Percentiles rank a stretch among this genome's conserved stretches.
Conservation (phyloP, 2,113 vertebrate genomes). For the Ascaphus truei region DNA sequence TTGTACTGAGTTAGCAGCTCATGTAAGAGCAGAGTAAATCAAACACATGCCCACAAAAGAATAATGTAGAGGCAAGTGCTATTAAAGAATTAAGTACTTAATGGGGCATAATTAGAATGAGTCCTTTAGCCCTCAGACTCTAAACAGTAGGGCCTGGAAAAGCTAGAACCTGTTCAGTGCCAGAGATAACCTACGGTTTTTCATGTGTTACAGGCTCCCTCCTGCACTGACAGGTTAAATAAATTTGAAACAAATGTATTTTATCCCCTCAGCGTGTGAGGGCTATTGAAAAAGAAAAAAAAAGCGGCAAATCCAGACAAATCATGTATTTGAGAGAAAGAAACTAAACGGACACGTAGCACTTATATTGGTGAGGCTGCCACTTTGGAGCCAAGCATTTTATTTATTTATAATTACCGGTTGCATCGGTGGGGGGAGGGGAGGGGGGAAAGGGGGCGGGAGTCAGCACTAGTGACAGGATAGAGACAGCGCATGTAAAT, state of each 20-base stretch:
- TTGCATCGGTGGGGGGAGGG: constrained; percentile 53
- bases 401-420: constrained; percentile 86
- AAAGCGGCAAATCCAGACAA: constrained; percentile 67
- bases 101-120: constrained; percentile 91
- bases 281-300: constrained; percentile 59
- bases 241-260: constrained; percentile 72
- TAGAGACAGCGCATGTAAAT: too few relatives aligned
- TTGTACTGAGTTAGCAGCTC: constrained; percentile 66
- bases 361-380: constrained; percentile 88
- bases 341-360: constrained; percentile 78
- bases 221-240: constrained; percentile 64
- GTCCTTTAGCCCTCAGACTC: constrained; percentile 99
- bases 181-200: constrained; percentile 16
- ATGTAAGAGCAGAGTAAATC: constrained; percentile 69
- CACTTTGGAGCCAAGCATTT: constrained; percentile 67
- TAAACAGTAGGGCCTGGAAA: constrained; percentile 95
- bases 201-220: not conserved
- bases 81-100: constrained; percentile 85
- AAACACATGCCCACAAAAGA: constrained; percentile 59
- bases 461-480: constrained; percentile 71
- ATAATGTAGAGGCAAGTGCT: constrained; percentile 97
- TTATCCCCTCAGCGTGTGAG: constrained; percentile 82
- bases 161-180: constrained; percentile 38
- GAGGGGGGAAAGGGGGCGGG: constrained; percentile 49
- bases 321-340: constrained; percentile 76